These are phyloP conservation scores for Mesoligia furuncula DNA, from an alignment of 2,888 invertebrate species.

Conservation along the genomic window DNA sequence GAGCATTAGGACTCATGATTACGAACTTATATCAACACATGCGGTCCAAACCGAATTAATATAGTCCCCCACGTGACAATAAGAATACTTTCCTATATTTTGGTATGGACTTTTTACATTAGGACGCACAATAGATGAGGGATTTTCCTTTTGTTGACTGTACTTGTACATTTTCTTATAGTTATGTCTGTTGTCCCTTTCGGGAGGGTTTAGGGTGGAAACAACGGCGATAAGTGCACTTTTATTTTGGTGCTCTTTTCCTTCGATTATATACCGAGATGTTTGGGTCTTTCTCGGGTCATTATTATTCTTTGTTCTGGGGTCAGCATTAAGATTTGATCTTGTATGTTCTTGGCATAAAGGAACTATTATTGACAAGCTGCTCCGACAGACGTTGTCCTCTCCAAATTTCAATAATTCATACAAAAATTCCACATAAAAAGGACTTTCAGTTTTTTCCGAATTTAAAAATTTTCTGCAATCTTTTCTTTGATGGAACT, in stretches of 20 bases:
- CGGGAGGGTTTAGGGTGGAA: constrained; percentile 37
- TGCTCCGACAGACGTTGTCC: background rate
- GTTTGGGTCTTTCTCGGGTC: constrained; percentile 26
- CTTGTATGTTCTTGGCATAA: constrained; percentile 5
- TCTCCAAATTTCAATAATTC: background rate
- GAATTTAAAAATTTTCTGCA: background rate
- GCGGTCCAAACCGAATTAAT: constrained; percentile 46
- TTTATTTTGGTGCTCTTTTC: constrained; percentile 48
- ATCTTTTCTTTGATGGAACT: background rate
- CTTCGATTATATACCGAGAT: constrained; percentile 34
- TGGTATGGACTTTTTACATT: constrained; percentile 56
- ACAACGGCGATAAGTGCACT: constrained; percentile 58
- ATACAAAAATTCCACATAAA: background rate
- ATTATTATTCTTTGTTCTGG: constrained; percentile 40
- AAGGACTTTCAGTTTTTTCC: background rate
- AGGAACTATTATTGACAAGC: background rate
- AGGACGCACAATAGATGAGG: constrained; percentile 44
- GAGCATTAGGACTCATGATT: constrained; percentile 2
- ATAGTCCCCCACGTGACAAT: constrained; percentile 56
- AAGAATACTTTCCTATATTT: constrained; percentile 46
- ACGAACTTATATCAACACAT: constrained; percentile 18
- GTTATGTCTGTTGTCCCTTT: constrained; percentile 45
- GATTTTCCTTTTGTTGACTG: constrained; percentile 53
- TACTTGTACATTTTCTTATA: constrained; percentile 35
- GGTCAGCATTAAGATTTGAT: constrained; percentile 26